phyloP scores from a whole-genome alignment of 2,797 vertebrate species.

The Ceyx erithaca region DNA sequence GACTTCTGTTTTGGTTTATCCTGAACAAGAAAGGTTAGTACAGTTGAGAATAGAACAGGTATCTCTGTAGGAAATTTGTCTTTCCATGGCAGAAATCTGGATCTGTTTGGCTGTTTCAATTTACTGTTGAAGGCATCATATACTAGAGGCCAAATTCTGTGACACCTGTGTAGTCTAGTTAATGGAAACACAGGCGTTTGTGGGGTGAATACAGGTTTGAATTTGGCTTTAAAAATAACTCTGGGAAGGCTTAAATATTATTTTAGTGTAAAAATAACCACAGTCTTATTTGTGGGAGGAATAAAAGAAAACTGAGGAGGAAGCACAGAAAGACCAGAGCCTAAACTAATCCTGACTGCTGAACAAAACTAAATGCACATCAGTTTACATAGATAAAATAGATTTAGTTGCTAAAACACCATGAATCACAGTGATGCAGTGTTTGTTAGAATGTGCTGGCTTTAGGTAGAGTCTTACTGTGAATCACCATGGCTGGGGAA shows the following conservation, averaged over 20 bases:
- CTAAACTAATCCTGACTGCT: background rate
- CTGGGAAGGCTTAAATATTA: background rate
- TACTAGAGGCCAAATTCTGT: background rate
- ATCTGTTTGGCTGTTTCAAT: background rate
- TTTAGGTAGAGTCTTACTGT: background rate
- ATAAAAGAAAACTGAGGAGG: background rate
- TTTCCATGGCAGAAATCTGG: background rate
- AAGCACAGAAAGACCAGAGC: background rate
- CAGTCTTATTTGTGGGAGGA: rapidly evolving
- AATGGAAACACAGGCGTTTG: background rate
- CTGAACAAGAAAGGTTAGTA: background rate
- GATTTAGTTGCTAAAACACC: background rate
- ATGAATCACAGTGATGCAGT: background rate
- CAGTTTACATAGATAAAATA: background rate
- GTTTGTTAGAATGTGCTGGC: background rate
- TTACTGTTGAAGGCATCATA: background rate
- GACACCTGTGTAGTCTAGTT: background rate
- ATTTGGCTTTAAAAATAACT: background rate
- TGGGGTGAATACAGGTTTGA: background rate
- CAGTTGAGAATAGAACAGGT: background rate
- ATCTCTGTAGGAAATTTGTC: background rate
- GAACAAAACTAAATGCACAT: background rate
- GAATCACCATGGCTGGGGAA: background rate
- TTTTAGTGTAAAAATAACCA: background rate
- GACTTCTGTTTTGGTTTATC: background rate